These are phyloP conservation scores for Choristoneura fumiferana DNA, from an alignment of 1,140 invertebrate species.

Conservation along the genomic window DNA sequence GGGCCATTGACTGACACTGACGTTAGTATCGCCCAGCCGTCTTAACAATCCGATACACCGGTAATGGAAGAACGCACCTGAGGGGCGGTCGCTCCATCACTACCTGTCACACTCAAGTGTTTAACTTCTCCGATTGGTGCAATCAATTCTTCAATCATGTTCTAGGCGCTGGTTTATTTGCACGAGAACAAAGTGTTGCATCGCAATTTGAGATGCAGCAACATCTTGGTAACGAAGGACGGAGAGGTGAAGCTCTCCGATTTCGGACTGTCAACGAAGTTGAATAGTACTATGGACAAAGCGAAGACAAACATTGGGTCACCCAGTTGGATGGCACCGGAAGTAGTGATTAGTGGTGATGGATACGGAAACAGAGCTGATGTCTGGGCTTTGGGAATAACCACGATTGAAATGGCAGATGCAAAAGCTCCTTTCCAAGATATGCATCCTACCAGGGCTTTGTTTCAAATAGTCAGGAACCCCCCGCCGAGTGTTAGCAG, in stretches of 20 bases:
- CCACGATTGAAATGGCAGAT: constrained; percentile 94
- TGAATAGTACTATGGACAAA: constrained; percentile 86
- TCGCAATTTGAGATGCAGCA: constrained; percentile 91
- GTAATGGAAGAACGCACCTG: constrained; percentile 36
- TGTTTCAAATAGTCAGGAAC: constrained; percentile 93
- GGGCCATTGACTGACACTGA: constrained; percentile 66
- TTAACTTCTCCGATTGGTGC: constrained; percentile 45
- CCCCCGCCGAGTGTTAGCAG: constrained; percentile 88
- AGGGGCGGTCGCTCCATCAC: constrained; percentile 58
- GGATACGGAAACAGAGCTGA: constrained; percentile 88
- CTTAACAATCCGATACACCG: constrained; percentile 29
- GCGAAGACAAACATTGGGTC: constrained; percentile 89
- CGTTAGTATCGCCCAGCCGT: constrained; percentile 51
- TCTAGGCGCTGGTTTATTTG: constrained; percentile 86
- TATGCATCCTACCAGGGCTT: constrained; percentile 91
- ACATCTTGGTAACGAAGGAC: constrained; percentile 90
- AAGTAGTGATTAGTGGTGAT: constrained; percentile 78
- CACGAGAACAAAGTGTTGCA: constrained; percentile 93
- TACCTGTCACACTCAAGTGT: constrained; percentile 49
- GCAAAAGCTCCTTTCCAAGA: constrained; percentile 90
- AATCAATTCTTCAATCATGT: constrained; percentile 39
- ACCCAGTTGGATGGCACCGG: constrained; percentile 95
- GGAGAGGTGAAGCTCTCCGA: constrained; percentile 92
- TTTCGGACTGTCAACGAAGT: constrained; percentile 89
- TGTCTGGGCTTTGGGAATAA: constrained; percentile 96